Base-by-base conservation (phyloP, 2,113 vertebrate genomes). In the Pseudopipra pipra region DNA sequence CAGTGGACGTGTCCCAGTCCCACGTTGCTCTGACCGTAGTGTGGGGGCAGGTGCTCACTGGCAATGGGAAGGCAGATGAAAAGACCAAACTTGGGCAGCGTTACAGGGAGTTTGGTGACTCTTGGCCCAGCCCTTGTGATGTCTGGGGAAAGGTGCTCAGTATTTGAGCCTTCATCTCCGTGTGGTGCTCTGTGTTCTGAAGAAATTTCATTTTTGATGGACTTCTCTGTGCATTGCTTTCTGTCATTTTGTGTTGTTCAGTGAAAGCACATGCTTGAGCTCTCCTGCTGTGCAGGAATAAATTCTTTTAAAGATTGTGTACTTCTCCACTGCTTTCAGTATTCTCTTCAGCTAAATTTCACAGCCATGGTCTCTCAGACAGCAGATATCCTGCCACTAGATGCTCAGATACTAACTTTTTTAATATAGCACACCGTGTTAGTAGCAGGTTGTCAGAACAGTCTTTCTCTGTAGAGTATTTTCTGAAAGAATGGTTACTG, bases 21-120 rank as follows among this genome's bases (percentile, higher is more conserved):
- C 20, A 0, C 1, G 0, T 35, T 33, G 27, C 73, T 77, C 21
- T 71, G 51, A 21, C 55, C 70, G 24, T 2, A 14, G 35, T 0
- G 1, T 73, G 54, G 41, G 47, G 55, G 37, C 15, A 62, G 46
- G 13, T 7, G 5, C 3, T 43, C 30, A 2, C 35, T 15, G 12
- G 6, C 11, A 35, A 6, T 7, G 56, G n/a, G 80, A 61, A 56
- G 49, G 20, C 5, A 80, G 58, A 49, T 2, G 14, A 47, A 21
- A 81, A 54, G 5, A 46, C 14, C 15, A 18, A 33, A 16, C 14
- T 2, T 39, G 35, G 5, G 31, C 31, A 35, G 16, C 19, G 5
- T 12, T 51, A 8, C 31, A 52, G 52, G 52, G 37, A 11, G 0
- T 14, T 59, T 58, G 35, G 17, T 71, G 47, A 30, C 43, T 80